Base-by-base conservation (phyloP, 2,113 vertebrate species). In the Nesospiza acunhae region DNA sequence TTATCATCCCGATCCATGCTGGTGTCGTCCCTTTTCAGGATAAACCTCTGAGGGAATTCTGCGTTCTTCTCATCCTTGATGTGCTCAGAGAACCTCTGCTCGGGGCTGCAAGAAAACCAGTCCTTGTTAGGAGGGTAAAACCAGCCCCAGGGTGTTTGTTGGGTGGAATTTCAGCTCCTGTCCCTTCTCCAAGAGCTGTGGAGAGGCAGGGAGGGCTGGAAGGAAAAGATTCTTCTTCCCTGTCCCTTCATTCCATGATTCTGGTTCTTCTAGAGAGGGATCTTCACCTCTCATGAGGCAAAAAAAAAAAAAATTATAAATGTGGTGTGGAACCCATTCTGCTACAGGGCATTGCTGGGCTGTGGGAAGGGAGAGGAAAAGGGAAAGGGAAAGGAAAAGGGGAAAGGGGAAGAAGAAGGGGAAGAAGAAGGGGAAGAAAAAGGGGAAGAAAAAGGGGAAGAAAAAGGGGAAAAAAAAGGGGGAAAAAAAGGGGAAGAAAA, bases 1-100 rank as follows among this genome's bases (percentile, higher is more conserved):
- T 99, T 99, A 95, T 99, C 99, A 91, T 99, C 99, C 94, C 99
- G 98, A 87, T 99, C 99, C 98, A 99, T 99, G 97, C 99, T 99
- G 97, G 99, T 98, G 87, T 99, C 99, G 58, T 99, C 99, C 95
- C 99, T 98, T 95, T 99, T 99, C 5, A 99, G 98, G 95, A 99
- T 99, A 86, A 99, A 99, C 96, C 99, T 99, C 97, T 99, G 99
- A 1, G 99, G 99, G 97, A 99, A 99, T 81, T 99, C 99, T 58
- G 99, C 97, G 60, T 98, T 99, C 95, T 99, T 98, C 97, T 99
- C 99, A 81, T 99, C 99, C 90, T 99, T 99, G 96, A 99, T 99
- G 98, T 99, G 99, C 98, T 99, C 99, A 22, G 99, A 99, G 96
- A 99, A 99, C 84, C 99, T 99, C 98, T 99, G 99, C 94, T 99